Evolutionary conservation across 2,888 invertebrate species (phyloP).

Genomic region (Tenthredo amoena): DNA sequence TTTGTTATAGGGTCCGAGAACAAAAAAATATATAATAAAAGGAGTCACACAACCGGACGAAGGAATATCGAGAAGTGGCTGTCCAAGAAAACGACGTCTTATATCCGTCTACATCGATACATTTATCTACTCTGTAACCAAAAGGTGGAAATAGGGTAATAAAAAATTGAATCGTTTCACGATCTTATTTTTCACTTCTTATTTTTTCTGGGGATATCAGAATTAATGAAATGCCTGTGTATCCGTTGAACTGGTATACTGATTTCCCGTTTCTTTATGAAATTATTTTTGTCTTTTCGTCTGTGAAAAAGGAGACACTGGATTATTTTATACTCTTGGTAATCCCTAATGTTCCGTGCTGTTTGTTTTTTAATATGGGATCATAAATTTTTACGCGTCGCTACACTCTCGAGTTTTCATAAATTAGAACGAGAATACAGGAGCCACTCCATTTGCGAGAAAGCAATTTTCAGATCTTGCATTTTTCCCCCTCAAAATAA

Average conservation of each 20-base stretch:
- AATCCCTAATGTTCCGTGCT: constrained; percentile 39
- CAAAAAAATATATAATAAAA: neutral
- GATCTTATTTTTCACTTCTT: neutral
- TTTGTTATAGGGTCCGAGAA: neutral
- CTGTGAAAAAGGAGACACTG: neutral
- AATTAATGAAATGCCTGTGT: constrained; percentile 3
- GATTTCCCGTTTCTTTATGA: constrained; percentile 11
- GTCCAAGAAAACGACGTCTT: constrained; percentile 1
- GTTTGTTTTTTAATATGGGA: constrained; percentile 58
- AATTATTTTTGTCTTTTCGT: neutral
- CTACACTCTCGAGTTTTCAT: constrained; percentile 60
- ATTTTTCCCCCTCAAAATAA: constrained; percentile 56
- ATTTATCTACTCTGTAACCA: neutral
- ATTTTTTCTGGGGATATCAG: neutral
- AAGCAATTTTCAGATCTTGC: constrained; percentile 65
- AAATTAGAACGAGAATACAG: constrained; percentile 58
- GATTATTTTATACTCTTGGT: constrained; percentile 34
- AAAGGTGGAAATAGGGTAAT: neutral
- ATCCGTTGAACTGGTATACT: neutral
- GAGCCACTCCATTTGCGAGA: constrained; percentile 62
- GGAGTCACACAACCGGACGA: neutral
- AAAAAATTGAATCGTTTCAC: neutral
- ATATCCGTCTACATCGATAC: neutral
- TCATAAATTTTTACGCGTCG: constrained; percentile 63
- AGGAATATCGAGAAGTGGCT: neutral